Percentiles rank a stretch among this genome's conserved stretches.
phyloP scores from a whole-genome alignment of 2,113 vertebrate genomes.

The Isichthys henryi region DNA sequence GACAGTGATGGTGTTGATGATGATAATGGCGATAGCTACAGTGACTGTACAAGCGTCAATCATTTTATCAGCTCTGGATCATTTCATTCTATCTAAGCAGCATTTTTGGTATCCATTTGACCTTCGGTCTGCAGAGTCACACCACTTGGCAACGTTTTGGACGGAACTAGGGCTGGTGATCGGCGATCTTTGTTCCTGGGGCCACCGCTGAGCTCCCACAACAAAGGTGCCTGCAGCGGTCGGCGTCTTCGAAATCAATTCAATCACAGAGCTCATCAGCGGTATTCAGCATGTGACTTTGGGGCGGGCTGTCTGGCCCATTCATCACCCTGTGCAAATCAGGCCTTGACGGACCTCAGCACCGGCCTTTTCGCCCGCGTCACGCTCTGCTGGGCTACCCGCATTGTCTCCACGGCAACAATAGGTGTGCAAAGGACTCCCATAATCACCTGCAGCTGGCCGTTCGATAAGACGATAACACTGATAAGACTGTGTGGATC shows the following conservation, averaged over 20 bases:
- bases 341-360: not conserved
- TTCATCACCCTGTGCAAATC: constrained; percentile 20
- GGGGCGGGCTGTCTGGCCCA: constrained; percentile 14
- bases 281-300: constrained; percentile 39
- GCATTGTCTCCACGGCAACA: constrained; percentile 37
- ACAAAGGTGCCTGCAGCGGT: constrained; percentile 27
- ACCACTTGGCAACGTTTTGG: not conserved
- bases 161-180: constrained; percentile 1
- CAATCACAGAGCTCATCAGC: constrained; percentile 61
- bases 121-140: constrained; percentile 22
- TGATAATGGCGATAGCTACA: not conserved
- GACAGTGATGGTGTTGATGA: not conserved
- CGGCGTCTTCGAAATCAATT: constrained; percentile 58
- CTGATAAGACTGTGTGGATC: not conserved
- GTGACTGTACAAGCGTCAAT: not conserved
- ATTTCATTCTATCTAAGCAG: not conserved
- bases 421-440: not conserved
- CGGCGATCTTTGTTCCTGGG: constrained; percentile 2
- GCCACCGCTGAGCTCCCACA: not conserved
- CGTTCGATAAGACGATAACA: not conserved
- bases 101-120: not conserved
- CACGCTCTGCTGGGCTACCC: constrained; percentile 15
- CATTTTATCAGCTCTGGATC: not conserved
- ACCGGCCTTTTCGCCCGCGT: constrained; percentile 8
- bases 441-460: not conserved